These are phyloP conservation scores for Kuschelorhynchus macadamiae DNA, from an alignment of 2,888 invertebrate genomes.

Conservation along the genomic window DNA sequence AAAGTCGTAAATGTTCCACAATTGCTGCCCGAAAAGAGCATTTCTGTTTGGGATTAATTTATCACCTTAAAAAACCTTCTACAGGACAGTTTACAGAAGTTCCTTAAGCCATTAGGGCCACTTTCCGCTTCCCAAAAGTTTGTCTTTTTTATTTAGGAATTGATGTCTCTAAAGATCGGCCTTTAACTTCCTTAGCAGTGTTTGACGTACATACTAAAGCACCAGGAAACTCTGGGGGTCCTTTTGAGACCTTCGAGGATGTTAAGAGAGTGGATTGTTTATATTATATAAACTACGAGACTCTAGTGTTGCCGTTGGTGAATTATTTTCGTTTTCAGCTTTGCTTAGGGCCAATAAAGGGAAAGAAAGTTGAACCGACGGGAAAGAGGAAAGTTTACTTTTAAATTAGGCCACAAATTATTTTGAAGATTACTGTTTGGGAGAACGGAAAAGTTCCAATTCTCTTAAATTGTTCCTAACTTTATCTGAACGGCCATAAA, in stretches of 20 bases:
- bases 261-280: constrained; percentile 26
- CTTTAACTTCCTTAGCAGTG: constrained; percentile 34
- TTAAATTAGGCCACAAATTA: no score
- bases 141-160: constrained; percentile 37
- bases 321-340: constrained; percentile 23
- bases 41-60: constrained; percentile 28
- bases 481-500: no score
- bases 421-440: no score
- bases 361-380: background rate
- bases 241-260: constrained; percentile 23
- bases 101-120: constrained; percentile 36
- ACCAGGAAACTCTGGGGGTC: constrained; percentile 23
- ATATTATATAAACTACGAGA: constrained; percentile 21
- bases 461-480: no score
- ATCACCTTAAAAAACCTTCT: constrained; percentile 26
- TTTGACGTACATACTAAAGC: constrained; percentile 25
- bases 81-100: constrained; percentile 36
- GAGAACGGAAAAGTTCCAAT: no score
- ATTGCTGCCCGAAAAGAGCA: no score
- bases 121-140: constrained; percentile 32
- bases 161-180: constrained; percentile 33
- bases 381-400: background rate
- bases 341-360: constrained; percentile 12
- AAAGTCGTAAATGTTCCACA: no score
- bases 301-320: constrained; percentile 24